Base-by-base conservation (phyloP, 2,113 vertebrate genomes). In the Ictalurus punctatus region DNA sequence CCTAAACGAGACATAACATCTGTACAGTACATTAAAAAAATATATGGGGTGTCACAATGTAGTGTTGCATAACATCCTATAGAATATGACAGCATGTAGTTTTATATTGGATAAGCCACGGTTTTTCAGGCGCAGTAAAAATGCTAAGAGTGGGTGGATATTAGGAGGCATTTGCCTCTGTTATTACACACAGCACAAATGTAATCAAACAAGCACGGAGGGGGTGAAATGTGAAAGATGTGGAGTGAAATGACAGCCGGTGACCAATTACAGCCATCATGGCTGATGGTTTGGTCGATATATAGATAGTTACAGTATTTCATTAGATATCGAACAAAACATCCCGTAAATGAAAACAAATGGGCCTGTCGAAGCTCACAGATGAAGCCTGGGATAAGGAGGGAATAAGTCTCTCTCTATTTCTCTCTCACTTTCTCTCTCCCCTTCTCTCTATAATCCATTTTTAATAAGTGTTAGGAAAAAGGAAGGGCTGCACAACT, bases 281-380 rank as follows among this genome's bases (percentile, higher is more conserved):
- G 56, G 85, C 87, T 92, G 90, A 94, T 94, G 92, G 90, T 92
- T 90, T 88, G 91, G 90, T 93, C 93, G 89, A 94, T 93, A 92
- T 94, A 93, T 93, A 93, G 93, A 95, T 94, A 92, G 92, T 94
- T 94, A 91, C 65, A 85, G 86, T 87, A 94, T 94, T 94, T 93
- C 89, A 94, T 94, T 94, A 93, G 90, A 91, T 93, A 95, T 93
- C 89, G 92, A 94, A 92, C 92, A 90, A 92, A 95, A 92, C 93
- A 89, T 94, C 89, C 85, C 85, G 87, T 89, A 94, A 95, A 95
- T 95, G 92, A 93, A 94, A 95, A 95, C 92, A 95, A 95, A 95
- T 95, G 94, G 89, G 91, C 90, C 91, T 94, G 93, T 93, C 93
- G 94, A 85, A 89, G 90, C 78, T 85, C 92, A 76, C 76, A 91